Conservation (phyloP, 37 sponge, comb jelly and placozoan species). For the Tethya wilhelma region DNA sequence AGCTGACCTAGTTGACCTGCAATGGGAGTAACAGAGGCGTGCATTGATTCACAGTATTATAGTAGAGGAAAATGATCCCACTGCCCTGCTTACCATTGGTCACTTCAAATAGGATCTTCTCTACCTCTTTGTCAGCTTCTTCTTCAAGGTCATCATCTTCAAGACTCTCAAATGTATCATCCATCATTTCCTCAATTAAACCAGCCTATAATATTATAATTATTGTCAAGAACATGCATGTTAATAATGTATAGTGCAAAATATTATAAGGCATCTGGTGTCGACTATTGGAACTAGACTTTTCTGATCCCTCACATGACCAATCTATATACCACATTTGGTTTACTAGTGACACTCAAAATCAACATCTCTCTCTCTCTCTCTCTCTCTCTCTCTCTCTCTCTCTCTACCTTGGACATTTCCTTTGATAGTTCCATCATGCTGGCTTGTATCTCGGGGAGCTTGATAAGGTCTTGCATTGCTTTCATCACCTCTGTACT, state of each 20-base stretch:
- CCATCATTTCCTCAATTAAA: constrained; percentile 97
- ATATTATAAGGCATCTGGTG: no score
- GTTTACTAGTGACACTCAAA: no score
- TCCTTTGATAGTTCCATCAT: constrained; percentile 96
- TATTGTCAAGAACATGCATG: no score
- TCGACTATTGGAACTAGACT: no score
- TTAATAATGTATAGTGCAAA: no score
- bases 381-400: no score
- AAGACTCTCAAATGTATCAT: constrained; percentile 92
- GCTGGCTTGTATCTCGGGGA: constrained; percentile 85
- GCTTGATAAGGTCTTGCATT: constrained; percentile 85
- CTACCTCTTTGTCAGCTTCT: constrained; percentile 90
- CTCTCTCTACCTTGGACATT: constrained; percentile 85
- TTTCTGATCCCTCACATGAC: no score
- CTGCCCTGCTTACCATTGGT: constrained; percentile 91
- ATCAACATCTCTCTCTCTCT: no score
- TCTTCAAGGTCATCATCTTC: constrained; percentile 98
- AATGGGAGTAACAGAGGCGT: neutral
- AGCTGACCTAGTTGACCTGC: constrained; percentile 51
- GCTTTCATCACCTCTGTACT: constrained; percentile 98
- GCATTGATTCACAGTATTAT: neutral
- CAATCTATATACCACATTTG: no score
- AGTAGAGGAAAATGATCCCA: neutral
- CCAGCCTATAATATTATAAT: constrained; percentile 92
- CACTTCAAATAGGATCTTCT: constrained; percentile 95